These are phyloP conservation scores for Listrodromus nycthemerus DNA, from an alignment of 2,888 invertebrate species.

Conservation along the genomic window DNA sequence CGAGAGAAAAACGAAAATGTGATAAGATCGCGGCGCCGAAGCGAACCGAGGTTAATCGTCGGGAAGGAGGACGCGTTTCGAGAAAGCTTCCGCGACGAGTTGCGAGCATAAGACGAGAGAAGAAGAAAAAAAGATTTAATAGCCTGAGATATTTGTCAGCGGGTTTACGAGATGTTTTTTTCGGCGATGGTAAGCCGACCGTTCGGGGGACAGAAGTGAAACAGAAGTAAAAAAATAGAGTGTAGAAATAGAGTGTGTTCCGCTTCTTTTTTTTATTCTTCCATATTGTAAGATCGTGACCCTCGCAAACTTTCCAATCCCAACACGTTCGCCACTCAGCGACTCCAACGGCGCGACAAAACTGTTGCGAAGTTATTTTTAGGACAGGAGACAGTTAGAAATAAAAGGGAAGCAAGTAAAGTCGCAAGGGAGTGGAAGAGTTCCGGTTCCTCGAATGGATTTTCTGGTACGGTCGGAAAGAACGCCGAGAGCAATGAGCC, in stretches of 20 bases:
- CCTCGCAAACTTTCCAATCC: not conserved
- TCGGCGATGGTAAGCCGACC: not conserved
- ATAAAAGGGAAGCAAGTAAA: not conserved
- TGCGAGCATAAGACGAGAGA: not conserved
- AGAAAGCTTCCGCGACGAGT: not conserved
- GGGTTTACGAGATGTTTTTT: slow-evolving; percentile 19
- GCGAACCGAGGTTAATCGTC: not conserved
- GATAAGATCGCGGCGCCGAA: not conserved
- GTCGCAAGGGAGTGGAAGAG: not conserved
- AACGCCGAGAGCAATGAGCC: not conserved
- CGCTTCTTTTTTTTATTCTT: slow-evolving; percentile 10
- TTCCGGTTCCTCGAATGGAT: not conserved
- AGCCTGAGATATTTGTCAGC: not conserved
- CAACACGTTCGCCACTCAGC: not conserved
- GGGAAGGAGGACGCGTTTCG: not conserved
- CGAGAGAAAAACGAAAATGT: not conserved
- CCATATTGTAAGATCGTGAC: slow-evolving; percentile 5
- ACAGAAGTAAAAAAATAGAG: not conserved
- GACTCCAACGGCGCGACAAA: not conserved
- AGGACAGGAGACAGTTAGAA: not conserved
- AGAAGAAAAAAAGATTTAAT: not conserved
- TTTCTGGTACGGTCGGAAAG: too few species aligned
- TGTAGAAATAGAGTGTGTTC: slow-evolving; percentile 2
- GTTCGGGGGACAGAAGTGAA: not conserved
- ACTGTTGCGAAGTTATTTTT: not conserved